A percentile compares a stretch with the other conserved stretches of the same genome.
phyloP scores from a whole-genome alignment of 2,797 vertebrate species.

The Ptychadena robeensis region DNA sequence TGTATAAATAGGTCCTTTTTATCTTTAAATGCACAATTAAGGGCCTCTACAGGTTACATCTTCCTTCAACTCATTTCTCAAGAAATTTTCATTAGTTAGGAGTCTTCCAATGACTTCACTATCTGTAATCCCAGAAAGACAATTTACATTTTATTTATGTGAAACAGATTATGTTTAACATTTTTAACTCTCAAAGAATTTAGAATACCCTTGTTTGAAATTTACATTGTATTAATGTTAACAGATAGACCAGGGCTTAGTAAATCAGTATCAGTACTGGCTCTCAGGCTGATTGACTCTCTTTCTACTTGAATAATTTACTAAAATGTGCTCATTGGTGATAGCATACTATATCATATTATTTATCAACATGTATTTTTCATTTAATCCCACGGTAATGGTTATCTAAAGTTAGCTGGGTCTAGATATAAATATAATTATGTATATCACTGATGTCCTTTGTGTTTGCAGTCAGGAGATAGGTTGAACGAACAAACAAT shows the following conservation, averaged over 20 bases:
- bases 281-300: too few species aligned
- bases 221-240: not conserved
- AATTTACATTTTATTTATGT: too few species aligned
- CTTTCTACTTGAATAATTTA: too few species aligned
- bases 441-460: slow-evolving; percentile 37
- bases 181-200: too few species aligned
- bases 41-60: too few species aligned
- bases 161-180: too few species aligned
- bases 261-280: not conserved
- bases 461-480: slow-evolving; percentile 31
- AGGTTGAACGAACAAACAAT: slow-evolving; percentile 45
- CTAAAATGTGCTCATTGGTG: not conserved
- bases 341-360: not conserved
- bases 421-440: slow-evolving; percentile 24
- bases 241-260: not conserved
- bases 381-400: not conserved
- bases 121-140: not conserved
- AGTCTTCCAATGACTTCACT: not conserved
- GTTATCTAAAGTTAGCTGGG: not conserved
- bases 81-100: not conserved
- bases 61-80: too few species aligned
- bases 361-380: not conserved
- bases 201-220: not conserved
- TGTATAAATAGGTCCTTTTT: too few species aligned
- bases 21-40: too few species aligned